Base-by-base conservation (phyloP, 2,113 vertebrate species). In the Polypterus senegalus region DNA sequence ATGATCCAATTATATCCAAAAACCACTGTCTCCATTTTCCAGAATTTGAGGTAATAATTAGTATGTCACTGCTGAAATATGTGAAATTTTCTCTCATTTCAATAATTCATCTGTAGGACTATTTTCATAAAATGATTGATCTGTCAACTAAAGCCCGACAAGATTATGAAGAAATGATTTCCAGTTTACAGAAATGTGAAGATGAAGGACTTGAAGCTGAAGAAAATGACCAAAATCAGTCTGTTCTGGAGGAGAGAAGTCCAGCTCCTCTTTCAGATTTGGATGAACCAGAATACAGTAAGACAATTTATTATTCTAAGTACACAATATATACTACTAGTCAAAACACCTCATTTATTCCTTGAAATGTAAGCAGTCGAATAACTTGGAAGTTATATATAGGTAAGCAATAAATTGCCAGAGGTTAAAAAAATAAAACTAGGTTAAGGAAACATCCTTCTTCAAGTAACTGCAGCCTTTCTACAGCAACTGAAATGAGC, bases 61-160 rank as follows among this genome's bases (percentile, higher is more conserved):
- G 11, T 10, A 11, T 60, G 9, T 57, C 27, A 27, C 27, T 27
- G 27, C 27, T 27, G 27, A 2, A 27, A 27, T 27, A 27, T 27
- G 27, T 27, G 27, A 27, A 27, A 27, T 27, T 27, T 27, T 27
- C 27, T 27, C 27, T 27, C 27, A 27, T 27, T 27, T 27, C 27
- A 27, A 27, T 27, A 27, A 27, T 27, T 27, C 27, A 27, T 47
- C 56, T 45, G 27, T 67, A 95, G 94, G 93, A 97, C 71, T 77
- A 89, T 72, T 99, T 95, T 75, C 94, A 94, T 61, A 91, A 87
- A 81, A 94, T 98, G 92, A 89, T 95, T 3, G 92, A 94, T 71
- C 75, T 98, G 69, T 92, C 94, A 0, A 81, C 86, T 60, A 90
- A 92, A 56, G 96, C 94, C 51, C 86, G 93, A 70, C 79, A 70